Conservation (phyloP, 2,888 invertebrate species). For the Spodoptera picta region DNA sequence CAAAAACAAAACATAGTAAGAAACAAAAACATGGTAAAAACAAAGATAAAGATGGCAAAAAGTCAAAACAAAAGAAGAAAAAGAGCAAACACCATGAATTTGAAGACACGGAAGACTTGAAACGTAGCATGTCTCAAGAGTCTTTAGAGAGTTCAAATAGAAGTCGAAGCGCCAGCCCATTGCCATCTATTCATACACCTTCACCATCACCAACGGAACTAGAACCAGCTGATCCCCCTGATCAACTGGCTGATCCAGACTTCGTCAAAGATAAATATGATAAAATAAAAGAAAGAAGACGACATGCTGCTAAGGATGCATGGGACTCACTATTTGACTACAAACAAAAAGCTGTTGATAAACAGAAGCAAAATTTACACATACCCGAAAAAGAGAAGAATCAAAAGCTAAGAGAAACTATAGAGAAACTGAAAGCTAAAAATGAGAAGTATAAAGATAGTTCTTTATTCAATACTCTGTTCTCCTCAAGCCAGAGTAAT, state of each 20-base stretch:
- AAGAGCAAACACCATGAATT: slow-evolving; percentile 77
- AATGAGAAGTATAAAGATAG: slow-evolving; percentile 87
- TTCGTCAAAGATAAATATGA: slow-evolving; percentile 90
- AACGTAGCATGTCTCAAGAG: slow-evolving; percentile 70
- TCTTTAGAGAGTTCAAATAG: slow-evolving; percentile 81
- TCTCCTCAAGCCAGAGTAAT: slow-evolving; percentile 68
- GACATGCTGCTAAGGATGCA: slow-evolving; percentile 84
- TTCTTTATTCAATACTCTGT: slow-evolving; percentile 74
- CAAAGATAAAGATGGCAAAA: slow-evolving; percentile 83
- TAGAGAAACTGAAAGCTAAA: slow-evolving; percentile 90
- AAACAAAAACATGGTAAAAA: slow-evolving; percentile 78
- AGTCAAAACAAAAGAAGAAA: slow-evolving; percentile 84
- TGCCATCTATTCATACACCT: slow-evolving; percentile 83
- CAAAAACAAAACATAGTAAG: slow-evolving; percentile 75
- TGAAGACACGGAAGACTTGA: slow-evolving; percentile 62
- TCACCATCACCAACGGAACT: slow-evolving; percentile 78
- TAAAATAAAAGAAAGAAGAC: slow-evolving; percentile 89
- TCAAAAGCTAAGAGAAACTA: slow-evolving; percentile 87
- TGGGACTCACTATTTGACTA: slow-evolving; percentile 83
- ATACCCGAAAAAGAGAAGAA: slow-evolving; percentile 85
- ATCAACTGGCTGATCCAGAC: slow-evolving; percentile 74
- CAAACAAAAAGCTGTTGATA: slow-evolving; percentile 80
- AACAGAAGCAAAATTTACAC: slow-evolving; percentile 75
- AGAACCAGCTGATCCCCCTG: slow-evolving; percentile 61
- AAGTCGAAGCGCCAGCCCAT: slow-evolving; percentile 82